Conservation (phyloP, 2,888 invertebrate species). For the Eupithecia tripunctaria region DNA sequence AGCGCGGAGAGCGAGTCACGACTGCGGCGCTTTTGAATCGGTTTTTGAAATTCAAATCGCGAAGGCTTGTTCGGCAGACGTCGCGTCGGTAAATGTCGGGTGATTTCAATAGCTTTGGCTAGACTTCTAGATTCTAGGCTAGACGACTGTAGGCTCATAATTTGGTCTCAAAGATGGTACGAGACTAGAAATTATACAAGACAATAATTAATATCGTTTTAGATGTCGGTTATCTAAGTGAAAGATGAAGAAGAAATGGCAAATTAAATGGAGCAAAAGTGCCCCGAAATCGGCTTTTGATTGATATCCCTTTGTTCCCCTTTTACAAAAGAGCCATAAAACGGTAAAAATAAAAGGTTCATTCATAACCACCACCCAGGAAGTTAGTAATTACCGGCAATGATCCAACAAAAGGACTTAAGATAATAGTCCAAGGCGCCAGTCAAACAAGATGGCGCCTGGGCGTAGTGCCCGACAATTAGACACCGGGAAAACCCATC, state of each 20-base stretch:
- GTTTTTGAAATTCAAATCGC: conserved; percentile 67
- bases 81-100: conserved; percentile 44
- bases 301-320: conserved; percentile 14
- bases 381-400: conserved; percentile 48
- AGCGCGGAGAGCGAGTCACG: conserved; percentile 63
- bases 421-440: conserved; percentile 55
- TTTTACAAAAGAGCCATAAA: conserved; percentile 32
- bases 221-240: background rate
- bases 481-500: conserved; percentile 16
- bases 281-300: conserved; percentile 1
- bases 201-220: background rate
- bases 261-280: background rate
- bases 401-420: conserved; percentile 52
- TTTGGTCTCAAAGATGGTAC: background rate
- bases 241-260: background rate
- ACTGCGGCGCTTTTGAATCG: conserved; percentile 65
- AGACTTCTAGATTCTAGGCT: background rate
- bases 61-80: conserved; percentile 47
- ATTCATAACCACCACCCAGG: conserved; percentile 61
- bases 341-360: conserved; percentile 39
- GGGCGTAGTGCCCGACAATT: conserved; percentile 17
- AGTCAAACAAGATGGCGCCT: conserved; percentile 37
- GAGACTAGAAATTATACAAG: background rate
- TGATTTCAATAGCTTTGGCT: background rate
- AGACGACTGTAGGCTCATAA: too few relatives aligned